phyloP scores from a whole-genome alignment of 2,888 invertebrate genomes.

The Protonemura montana region DNA sequence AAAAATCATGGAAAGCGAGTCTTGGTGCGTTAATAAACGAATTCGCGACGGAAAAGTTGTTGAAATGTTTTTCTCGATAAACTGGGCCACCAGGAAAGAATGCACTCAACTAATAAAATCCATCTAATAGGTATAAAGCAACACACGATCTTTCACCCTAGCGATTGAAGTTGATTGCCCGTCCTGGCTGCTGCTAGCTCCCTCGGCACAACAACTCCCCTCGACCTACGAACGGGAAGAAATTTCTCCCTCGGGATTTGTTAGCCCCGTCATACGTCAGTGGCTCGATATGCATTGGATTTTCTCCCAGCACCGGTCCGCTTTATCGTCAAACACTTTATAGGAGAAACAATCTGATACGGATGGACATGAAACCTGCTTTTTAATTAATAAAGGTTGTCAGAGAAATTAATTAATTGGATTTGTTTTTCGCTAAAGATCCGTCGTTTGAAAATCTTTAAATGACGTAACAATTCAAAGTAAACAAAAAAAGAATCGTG shows the following conservation, averaged over 20 bases:
- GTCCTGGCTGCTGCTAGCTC: not conserved
- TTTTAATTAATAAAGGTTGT: not conserved
- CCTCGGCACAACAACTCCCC: not conserved
- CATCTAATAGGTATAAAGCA: not conserved
- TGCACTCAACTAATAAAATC: not conserved
- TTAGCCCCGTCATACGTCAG: not conserved
- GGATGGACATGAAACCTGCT: not conserved
- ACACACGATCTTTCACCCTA: not conserved
- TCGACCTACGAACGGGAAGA: conserved; percentile 10
- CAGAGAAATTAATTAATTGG: not conserved
- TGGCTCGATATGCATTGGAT: not conserved
- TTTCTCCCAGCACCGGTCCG: not conserved
- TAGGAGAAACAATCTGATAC: not conserved
- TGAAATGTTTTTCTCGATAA: not conserved
- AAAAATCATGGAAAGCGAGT: not conserved
- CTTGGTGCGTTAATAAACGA: not conserved
- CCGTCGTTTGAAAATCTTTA: not conserved
- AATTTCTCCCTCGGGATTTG: conserved; percentile 14
- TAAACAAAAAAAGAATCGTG: not conserved
- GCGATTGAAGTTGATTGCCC: not conserved
- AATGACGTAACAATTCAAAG: not conserved
- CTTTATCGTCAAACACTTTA: not conserved
- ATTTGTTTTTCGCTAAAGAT: not conserved
- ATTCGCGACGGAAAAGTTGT: not conserved
- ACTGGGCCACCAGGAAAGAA: not conserved